Conservation (phyloP, 2,888 invertebrate species). For the Drosophila mimetica region DNA sequence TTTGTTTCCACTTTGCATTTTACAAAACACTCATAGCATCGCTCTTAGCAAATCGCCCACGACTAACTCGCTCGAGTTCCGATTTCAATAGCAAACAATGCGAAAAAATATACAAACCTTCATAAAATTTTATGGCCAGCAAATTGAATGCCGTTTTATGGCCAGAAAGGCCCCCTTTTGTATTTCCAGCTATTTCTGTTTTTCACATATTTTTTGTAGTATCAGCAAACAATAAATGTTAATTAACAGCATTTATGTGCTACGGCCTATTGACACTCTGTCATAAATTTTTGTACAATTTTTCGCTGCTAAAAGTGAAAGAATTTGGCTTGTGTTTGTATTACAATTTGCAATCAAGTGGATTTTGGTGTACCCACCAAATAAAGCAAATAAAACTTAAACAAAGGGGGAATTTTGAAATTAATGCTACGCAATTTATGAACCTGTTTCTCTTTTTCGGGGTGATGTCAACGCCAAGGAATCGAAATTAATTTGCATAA, state of each 20-base stretch:
- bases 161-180: slow-evolving; percentile 26
- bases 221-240: slow-evolving; percentile 75
- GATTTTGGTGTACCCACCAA: slow-evolving; percentile 43
- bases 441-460: slow-evolving; percentile 57
- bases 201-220: slow-evolving; percentile 21
- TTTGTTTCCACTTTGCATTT: slow-evolving; percentile 9
- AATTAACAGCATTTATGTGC: slow-evolving; percentile 71
- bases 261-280: slow-evolving; percentile 70
- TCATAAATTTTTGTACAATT: slow-evolving; percentile 34
- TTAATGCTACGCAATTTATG: slow-evolving; percentile 37
- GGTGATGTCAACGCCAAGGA: slow-evolving; percentile 33
- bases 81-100: slow-evolving; percentile 35
- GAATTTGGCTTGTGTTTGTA: slow-evolving; percentile 27
- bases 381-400: slow-evolving; percentile 28
- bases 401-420: slow-evolving; percentile 29
- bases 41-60: slow-evolving; percentile 25
- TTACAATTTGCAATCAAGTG: slow-evolving; percentile 61
- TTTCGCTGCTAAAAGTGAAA: slow-evolving; percentile 2
- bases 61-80: slow-evolving; percentile 6
- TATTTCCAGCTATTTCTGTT: slow-evolving; percentile 32
- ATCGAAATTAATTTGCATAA: slow-evolving; percentile 45
- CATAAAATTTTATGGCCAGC: slow-evolving; percentile 61
- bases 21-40: not conserved
- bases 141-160: slow-evolving; percentile 65
- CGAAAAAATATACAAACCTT: slow-evolving; percentile 33